Evolutionary conservation across 2,113 vertebrate species (phyloP).

Genomic region (Cryptotis parvus): DNA sequence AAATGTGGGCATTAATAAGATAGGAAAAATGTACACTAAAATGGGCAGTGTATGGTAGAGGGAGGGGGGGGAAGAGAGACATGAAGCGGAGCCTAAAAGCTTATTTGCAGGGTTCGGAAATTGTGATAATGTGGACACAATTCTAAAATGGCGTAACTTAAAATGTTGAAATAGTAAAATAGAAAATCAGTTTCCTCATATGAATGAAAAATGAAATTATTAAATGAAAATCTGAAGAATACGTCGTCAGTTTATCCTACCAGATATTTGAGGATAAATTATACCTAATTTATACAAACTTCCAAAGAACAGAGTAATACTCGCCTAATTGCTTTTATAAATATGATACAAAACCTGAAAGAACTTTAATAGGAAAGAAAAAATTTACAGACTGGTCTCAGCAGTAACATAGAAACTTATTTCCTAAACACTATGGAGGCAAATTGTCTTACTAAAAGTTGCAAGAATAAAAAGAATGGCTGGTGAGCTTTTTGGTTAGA

Average conservation of each 20-base stretch:
- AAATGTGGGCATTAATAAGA: not conserved
- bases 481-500: conserved; percentile 2
- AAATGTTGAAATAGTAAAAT: not conserved
- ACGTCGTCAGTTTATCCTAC: not conserved
- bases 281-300: not conserved
- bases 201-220: conserved; percentile 25
- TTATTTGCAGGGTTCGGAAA: conserved; percentile 17
- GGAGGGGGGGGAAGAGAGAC: too few relatives aligned
- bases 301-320: not conserved
- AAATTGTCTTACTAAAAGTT: conserved; percentile 4
- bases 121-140: not conserved
- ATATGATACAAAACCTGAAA: not conserved
- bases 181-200: not conserved
- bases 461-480: not conserved
- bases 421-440: not conserved
- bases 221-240: conserved; percentile 9
- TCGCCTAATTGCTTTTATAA: not conserved
- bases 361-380: not conserved
- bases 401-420: not conserved
- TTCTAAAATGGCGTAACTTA: conserved; percentile 1
- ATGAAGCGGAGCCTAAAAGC: not conserved
- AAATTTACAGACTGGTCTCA: not conserved
- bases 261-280: not conserved
- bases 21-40: not conserved
- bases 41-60: not conserved